Percentiles rank a stretch among this genome's conserved stretches.
phyloP scores from a whole-genome alignment of 2,888 invertebrate species.

The Sepioteuthis lessoniana region DNA sequence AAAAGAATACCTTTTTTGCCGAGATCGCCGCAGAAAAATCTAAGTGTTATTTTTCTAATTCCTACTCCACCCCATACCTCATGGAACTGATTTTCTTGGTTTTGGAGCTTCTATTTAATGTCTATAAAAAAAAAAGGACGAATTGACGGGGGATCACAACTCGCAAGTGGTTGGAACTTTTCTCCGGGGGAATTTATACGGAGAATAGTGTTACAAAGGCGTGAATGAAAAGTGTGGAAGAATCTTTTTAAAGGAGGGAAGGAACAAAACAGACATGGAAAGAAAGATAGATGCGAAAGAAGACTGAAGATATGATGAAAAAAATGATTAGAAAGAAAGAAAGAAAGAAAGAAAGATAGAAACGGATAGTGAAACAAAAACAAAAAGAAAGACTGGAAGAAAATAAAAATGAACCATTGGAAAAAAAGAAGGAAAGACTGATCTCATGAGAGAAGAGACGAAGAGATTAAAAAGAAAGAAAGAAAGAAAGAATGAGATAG shows the following conservation, averaged over 20 bases:
- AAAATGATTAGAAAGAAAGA: neutral
- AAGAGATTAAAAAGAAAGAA: no score
- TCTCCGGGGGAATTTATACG: neutral
- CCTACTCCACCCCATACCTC: neutral
- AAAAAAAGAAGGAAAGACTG: no score
- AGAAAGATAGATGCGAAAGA: neutral
- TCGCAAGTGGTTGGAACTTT: neutral
- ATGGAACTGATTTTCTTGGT: neutral
- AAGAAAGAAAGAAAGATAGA: no score
- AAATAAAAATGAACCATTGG: neutral
- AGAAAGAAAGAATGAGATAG: no score
- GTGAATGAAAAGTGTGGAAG: neutral
- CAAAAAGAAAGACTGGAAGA: neutral
- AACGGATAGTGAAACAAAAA: neutral
- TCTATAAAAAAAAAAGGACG: neutral
- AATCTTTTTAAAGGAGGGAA: no score
- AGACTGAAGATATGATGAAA: neutral
- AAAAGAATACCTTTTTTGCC: neutral
- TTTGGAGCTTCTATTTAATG: neutral
- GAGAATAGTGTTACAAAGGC: neutral
- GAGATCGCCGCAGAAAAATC: neutral
- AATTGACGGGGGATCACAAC: neutral
- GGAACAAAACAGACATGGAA: neutral
- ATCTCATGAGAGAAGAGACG: no score
- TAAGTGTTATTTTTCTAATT: neutral